Base-by-base conservation (phyloP, 2,113 vertebrate species). In the Larimichthys polyactis region DNA sequence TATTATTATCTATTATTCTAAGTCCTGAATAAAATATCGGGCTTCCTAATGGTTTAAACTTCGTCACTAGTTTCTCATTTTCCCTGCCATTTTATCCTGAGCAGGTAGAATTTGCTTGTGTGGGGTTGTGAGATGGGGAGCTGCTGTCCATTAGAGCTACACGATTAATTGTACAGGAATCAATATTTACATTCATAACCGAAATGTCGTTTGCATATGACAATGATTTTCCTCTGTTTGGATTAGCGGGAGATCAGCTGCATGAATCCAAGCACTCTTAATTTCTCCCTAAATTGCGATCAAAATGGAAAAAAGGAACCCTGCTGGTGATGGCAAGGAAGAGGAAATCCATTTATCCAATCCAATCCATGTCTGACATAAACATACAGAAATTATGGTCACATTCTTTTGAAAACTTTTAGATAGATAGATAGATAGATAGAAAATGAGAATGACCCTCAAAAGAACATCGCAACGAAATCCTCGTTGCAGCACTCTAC, bases 131-230 rank as follows among this genome's bases (percentile, higher is more conserved):
- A 77, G 58, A 29, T 44, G 19, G 46, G 32, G 16, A 79, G 79
- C 4, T 14, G 59, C 71, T 70, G 58, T 54, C 71, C 24, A 49
- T 84, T 76, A 59, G 64, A 78, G 73, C 59, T 65, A 17, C 57
- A 44, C 55, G 22, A 78, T 69, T 83, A 88, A 62, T 78, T 66
- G 54, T 48, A 48, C 57, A 75, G 48, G 66, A 84, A 78, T 84
- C 78, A 72, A 66, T 81, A 67, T 73, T 75, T 79, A 62, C 48
- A 22, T 69, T 67, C 40, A 63, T 81, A 80, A 67, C 69, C 32
- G 55, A 72, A 81, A 58, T 63, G 44, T 65, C 55, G 70, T 75
- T 63, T 14, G 9, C 60, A 68, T 24, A 29, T 71, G 54, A 69
- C 68, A 77, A 8, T 43, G 54, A 2, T 20, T 71, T 36, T 54